Conservation (phyloP, 2,888 invertebrate genomes). For the Resseliella maxima region DNA sequence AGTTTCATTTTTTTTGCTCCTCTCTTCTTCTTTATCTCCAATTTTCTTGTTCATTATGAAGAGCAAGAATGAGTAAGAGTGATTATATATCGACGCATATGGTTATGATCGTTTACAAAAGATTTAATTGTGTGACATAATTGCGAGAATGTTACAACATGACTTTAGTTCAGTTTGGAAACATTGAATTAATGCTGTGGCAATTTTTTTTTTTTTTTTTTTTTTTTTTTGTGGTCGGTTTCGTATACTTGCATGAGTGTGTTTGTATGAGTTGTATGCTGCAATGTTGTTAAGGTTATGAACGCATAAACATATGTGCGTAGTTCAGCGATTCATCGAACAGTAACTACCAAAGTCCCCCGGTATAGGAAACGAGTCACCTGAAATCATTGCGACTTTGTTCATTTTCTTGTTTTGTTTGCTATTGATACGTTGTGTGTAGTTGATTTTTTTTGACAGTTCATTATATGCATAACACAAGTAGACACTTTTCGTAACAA, state of each 20-base stretch:
- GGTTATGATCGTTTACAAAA: background rate
- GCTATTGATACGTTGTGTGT: background rate
- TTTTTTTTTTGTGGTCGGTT: background rate
- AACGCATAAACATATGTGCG: conserved; percentile 31
- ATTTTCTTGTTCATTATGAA: background rate
- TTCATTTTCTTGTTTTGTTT: background rate
- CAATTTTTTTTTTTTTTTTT: background rate
- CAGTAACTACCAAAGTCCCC: background rate
- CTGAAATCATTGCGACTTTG: background rate
- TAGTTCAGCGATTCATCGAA: background rate
- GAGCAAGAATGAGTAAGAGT: no score
- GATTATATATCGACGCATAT: conserved; percentile 31
- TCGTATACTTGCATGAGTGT: background rate
- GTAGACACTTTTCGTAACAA: background rate
- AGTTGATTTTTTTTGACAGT: background rate
- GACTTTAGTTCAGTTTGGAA: background rate
- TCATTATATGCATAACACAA: background rate
- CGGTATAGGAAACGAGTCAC: background rate
- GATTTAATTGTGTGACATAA: conserved; percentile 53
- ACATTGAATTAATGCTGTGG: conserved; percentile 15
- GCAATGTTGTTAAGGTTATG: conserved; percentile 32
- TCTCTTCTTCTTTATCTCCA: background rate
- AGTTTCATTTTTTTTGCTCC: background rate
- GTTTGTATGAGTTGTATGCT: background rate
- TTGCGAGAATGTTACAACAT: background rate